Evolutionary conservation across 2,113 vertebrate species (phyloP), one percentile per base, ranked within the genome.

Genomic region (Eira barbara): DNA sequence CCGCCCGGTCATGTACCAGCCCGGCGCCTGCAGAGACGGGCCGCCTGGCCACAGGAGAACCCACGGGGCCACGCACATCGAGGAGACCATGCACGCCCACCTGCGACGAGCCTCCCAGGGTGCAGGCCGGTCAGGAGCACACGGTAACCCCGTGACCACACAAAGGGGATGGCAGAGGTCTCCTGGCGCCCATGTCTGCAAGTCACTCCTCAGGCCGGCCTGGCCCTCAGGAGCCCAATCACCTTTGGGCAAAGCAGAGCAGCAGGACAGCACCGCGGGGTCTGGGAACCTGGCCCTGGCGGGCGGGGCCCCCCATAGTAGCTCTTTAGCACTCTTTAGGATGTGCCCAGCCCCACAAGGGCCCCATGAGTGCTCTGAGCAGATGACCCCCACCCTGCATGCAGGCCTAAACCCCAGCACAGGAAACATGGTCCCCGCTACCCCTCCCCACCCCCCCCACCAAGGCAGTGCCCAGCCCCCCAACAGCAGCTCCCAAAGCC

Each of bases 301-400:
- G 27, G 20, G 47, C 13, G 15, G 27, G 17, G 20, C 29, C 0
- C 13, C n/a, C 20, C 10, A 17, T 0, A 21, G 4, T 23, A 36
- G 13, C 55, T 82, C 73, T 36, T 36, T 17, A 55, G 52, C 5
- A 55, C 17, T 55, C 17, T 52, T 52, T 45, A 61, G 63, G 73
- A 34, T 21, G 69, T 39, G 4, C 36, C 63, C 15, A 1, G 4
- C 7, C 45, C 79, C 55, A 6, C 15, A 7, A 69, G 20, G 25
- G 17, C n/a, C 36, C 47, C n/a, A 31, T 7, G 29, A 34, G 52
- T 7, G 20, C 87, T 92, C 52, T 25, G 13, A 63, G 47, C 61
- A 4, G n/a, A 12, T 6, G 42, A 88, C 36, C 18, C 29, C 55
- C 5, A 11, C 4, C 10, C 63, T 21, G 29, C 49, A 14, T 2